These are phyloP conservation scores for Anguilla marmorata DNA, from an alignment of 2,797 vertebrate genomes.

Conservation along the genomic window DNA sequence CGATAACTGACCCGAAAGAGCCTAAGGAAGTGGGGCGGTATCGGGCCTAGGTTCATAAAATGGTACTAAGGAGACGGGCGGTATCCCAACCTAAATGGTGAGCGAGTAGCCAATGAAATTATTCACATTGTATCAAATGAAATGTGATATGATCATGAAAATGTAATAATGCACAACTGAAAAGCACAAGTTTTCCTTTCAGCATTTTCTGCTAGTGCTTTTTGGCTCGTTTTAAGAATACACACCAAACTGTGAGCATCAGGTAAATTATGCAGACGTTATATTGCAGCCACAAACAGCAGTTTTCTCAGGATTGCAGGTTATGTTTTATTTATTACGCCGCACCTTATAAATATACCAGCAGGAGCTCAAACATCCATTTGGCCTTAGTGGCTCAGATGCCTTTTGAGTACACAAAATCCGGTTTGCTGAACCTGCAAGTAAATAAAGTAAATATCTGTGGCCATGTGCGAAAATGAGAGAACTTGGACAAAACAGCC, in stretches of 20 bases:
- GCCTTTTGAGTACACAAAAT: not conserved
- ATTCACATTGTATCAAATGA: not conserved
- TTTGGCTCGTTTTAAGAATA: not conserved
- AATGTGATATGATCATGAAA: not conserved
- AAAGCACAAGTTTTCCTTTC: not conserved
- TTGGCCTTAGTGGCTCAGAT: not conserved
- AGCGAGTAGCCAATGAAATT: too few relatives aligned
- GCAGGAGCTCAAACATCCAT: not conserved
- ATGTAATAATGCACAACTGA: not conserved
- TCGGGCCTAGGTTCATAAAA: too few relatives aligned
- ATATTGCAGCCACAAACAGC: not conserved
- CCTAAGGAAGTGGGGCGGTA: too few relatives aligned
- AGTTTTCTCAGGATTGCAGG: not conserved
- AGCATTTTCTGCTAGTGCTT: not conserved
- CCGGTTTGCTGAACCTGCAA: not conserved
- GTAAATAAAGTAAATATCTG: not conserved
- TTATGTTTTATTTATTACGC: conserved; percentile 15
- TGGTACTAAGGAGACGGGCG: too few relatives aligned
- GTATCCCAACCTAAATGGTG: too few relatives aligned
- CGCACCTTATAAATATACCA: not conserved
- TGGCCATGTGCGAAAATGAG: not conserved
- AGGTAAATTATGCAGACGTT: not conserved
- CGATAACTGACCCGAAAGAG: too few relatives aligned
- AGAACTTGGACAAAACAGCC: not conserved
- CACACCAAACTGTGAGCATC: not conserved